Conservation (phyloP, 1,140 invertebrate species). For the Lysiphlebus fabarum region DNA sequence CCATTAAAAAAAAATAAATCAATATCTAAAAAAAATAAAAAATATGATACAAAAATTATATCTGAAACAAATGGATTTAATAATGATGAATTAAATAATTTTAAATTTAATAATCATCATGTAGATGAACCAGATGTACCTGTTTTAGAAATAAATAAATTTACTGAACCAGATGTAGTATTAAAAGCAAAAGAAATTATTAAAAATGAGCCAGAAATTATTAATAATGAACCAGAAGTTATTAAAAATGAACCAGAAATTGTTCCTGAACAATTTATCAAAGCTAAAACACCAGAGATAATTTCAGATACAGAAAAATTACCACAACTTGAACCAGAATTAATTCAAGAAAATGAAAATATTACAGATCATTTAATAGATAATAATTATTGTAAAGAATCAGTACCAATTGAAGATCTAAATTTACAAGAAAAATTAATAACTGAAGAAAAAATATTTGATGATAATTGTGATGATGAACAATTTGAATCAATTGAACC, state of each 20-base stretch:
- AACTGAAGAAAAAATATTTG: not conserved
- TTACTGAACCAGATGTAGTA: slow-evolving; percentile 5
- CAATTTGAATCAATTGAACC: slow-evolving; percentile 1
- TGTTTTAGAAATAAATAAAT: too few species aligned
- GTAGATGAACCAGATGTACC: too few species aligned
- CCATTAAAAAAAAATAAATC: not conserved
- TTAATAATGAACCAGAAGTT: not conserved
- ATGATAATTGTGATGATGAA: slow-evolving; percentile 17
- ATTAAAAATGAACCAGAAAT: slow-evolving; percentile 16
- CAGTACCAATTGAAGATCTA: slow-evolving; percentile 21
- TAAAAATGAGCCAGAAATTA: slow-evolving; percentile 17
- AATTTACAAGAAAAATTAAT: slow-evolving; percentile 12
- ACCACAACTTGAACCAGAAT: slow-evolving; percentile 27
- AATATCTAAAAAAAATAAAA: too few species aligned
- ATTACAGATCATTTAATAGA: slow-evolving; percentile 10
- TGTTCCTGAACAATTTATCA: slow-evolving; percentile 24
- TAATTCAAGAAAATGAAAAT: not conserved
- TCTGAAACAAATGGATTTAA: too few species aligned
- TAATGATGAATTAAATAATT: too few species aligned
- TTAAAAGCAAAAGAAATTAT: slow-evolving; percentile 10
- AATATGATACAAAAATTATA: too few species aligned
- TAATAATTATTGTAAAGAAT: slow-evolving; percentile 1
- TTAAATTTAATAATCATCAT: too few species aligned
- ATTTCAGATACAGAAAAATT: slow-evolving; percentile 3
- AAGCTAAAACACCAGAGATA: slow-evolving; percentile 20